A percentile compares a stretch with the other conserved stretches of the same genome.
Evolutionary conservation across 2,113 vertebrate genomes (phyloP).

Genomic region (Cochlearius cochlearius): DNA sequence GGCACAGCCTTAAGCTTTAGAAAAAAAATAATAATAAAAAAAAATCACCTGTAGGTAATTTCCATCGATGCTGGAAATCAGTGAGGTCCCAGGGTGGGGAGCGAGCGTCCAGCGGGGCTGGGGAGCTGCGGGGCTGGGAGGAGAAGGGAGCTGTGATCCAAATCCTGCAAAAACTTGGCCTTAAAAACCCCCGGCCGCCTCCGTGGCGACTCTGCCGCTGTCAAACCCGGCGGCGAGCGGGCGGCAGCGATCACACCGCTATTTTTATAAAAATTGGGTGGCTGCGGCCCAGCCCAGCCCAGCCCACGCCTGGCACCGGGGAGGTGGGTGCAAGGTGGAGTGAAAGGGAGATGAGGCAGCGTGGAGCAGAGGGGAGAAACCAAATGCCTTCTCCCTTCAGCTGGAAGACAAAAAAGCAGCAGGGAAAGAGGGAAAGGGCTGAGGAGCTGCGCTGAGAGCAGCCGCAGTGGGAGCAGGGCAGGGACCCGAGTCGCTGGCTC

Average conservation of each 20-base stretch:
- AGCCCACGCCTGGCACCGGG: neutral
- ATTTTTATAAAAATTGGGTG: neutral
- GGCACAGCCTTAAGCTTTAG: neutral
- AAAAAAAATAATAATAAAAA: no score
- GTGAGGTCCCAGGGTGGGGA: accelerated
- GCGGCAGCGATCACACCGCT: accelerated
- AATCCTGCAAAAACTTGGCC: neutral
- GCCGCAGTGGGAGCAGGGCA: neutral
- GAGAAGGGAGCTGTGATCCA: neutral
- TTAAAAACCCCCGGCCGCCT: accelerated
- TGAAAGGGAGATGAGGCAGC: neutral
- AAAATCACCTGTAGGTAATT: neutral
- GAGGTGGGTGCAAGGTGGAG: neutral
- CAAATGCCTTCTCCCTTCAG: neutral
- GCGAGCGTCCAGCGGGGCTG: accelerated
- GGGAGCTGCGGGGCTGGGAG: neutral
- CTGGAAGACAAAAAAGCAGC: neutral
- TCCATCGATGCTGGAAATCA: neutral
- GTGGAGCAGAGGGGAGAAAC: neutral
- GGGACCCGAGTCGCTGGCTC: accelerated
- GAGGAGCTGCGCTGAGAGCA: neutral
- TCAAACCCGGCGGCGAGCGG: neutral
- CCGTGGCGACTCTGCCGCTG: accelerated
- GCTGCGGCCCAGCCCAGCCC: neutral
- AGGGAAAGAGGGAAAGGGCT: neutral